These are phyloP conservation scores for Chironomus tepperi DNA, from an alignment of 1,140 invertebrate species.

Conservation along the genomic window DNA sequence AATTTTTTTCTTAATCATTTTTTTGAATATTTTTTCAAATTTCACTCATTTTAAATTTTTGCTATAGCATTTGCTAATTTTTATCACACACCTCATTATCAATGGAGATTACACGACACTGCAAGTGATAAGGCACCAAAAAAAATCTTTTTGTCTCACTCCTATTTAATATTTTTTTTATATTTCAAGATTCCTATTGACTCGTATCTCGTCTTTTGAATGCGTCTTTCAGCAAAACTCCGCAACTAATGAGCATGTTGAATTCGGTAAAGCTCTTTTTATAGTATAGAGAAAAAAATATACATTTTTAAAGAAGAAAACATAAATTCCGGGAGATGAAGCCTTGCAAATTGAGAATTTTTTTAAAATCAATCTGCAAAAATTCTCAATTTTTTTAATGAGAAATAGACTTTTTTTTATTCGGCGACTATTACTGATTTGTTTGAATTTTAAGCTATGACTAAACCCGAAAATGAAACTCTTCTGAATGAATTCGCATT, in stretches of 20 bases:
- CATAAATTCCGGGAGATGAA: not conserved
- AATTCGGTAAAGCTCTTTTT: not conserved
- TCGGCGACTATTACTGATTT: no score
- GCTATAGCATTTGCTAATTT: not conserved
- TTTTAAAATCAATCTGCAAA: not conserved
- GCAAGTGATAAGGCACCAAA: not conserved
- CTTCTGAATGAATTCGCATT: no score
- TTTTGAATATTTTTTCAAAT: no score
- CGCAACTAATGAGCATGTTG: not conserved
- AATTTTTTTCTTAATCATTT: not conserved
- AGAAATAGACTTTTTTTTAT: no score
- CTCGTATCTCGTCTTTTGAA: not conserved
- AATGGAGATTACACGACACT: not conserved
- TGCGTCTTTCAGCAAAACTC: conserved; percentile 4
- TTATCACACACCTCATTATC: conserved; percentile 3
- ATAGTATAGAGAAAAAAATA: not conserved
- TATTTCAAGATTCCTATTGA: not conserved
- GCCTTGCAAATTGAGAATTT: not conserved
- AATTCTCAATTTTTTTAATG: no score
- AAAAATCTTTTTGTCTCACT: not conserved
- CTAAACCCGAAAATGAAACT: no score
- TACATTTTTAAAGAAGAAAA: no score
- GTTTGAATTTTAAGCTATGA: no score
- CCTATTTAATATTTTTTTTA: not conserved
- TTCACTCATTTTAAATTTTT: no score